Evolutionary conservation across 2,888 invertebrate species (phyloP).

Genomic region (Drosophila tripunctata): DNA sequence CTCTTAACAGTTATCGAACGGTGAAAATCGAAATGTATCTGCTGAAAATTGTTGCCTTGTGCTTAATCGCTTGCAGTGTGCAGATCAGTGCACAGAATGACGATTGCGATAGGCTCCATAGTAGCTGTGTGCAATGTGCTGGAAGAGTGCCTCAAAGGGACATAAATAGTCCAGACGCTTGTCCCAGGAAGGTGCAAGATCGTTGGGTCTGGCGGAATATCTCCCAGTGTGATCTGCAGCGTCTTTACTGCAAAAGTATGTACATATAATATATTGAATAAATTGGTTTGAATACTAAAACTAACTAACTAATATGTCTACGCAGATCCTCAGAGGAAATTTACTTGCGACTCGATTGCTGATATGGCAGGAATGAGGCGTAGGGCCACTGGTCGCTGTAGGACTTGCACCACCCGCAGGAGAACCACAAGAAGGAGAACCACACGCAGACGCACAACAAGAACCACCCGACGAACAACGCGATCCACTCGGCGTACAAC

Average conservation of each 20-base stretch:
- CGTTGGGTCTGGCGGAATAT: constrained; percentile 33
- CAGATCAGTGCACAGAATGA: constrained; percentile 3
- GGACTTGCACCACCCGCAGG: not conserved
- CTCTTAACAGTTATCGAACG: constrained; percentile 15
- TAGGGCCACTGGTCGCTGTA: not conserved
- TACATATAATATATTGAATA: no score
- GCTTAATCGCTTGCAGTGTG: constrained; percentile 1
- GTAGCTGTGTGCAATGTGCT: constrained; percentile 28
- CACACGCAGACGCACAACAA: no score
- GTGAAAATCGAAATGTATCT: constrained; percentile 25
- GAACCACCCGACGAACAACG: not conserved
- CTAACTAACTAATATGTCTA: no score
- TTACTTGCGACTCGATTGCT: constrained; percentile 35
- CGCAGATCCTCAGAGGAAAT: not conserved
- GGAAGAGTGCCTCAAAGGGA: not conserved
- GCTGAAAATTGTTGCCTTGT: constrained; percentile 15
- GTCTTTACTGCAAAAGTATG: no score
- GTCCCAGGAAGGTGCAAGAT: not conserved
- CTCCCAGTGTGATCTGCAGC: constrained; percentile 30
- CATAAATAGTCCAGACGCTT: constrained; percentile 17
- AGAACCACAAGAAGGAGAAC: not conserved
- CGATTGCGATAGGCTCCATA: constrained; percentile 28
- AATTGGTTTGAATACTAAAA: no score
- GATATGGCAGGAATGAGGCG: constrained; percentile 23
- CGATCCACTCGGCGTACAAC: not conserved